Evolutionary conservation across 2,797 vertebrate species (phyloP).

Genomic region (Gadopsis marmoratus): DNA sequence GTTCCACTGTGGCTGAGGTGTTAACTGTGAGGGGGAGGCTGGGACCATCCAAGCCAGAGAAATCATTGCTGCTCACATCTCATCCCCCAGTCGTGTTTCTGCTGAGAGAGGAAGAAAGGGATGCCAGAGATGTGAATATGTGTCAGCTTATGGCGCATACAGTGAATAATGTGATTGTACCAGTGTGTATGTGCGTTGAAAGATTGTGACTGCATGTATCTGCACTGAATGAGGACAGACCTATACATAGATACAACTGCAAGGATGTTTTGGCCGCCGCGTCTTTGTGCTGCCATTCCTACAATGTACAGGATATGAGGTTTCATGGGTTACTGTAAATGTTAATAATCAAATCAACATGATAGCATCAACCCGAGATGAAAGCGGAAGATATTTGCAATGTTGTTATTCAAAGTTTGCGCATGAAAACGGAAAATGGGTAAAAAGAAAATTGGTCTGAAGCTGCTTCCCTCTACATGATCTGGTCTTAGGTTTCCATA

Average conservation of each 20-base stretch:
- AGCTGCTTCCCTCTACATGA: not conserved
- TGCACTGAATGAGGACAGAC: constrained; percentile 22
- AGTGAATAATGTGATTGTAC: constrained; percentile 67
- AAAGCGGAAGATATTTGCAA: constrained; percentile 11
- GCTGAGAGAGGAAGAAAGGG: constrained; percentile 65
- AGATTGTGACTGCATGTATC: constrained; percentile 20
- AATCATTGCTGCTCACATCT: constrained; percentile 64
- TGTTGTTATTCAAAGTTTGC: constrained; percentile 18
- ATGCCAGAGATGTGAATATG: constrained; percentile 59
- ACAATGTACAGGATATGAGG: not conserved
- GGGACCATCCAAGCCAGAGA: constrained; percentile 57
- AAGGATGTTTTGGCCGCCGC: not conserved
- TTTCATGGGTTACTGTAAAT: constrained; percentile 17
- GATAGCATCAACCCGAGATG: constrained; percentile 35
- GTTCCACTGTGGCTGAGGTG: constrained; percentile 49
- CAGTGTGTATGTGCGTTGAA: constrained; percentile 18
- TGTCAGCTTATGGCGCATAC: constrained; percentile 61
- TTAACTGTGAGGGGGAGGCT: constrained; percentile 59
- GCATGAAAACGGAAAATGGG: constrained; percentile 2
- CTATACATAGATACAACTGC: constrained; percentile 21
- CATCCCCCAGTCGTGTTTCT: constrained; percentile 55
- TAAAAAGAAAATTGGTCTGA: not conserved
- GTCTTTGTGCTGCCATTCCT: not conserved
- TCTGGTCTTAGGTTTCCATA: not conserved
- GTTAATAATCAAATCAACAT: constrained; percentile 46